These are phyloP conservation scores for Criorhina ranunculi DNA, from an alignment of 2,888 invertebrate genomes.

Conservation along the genomic window DNA sequence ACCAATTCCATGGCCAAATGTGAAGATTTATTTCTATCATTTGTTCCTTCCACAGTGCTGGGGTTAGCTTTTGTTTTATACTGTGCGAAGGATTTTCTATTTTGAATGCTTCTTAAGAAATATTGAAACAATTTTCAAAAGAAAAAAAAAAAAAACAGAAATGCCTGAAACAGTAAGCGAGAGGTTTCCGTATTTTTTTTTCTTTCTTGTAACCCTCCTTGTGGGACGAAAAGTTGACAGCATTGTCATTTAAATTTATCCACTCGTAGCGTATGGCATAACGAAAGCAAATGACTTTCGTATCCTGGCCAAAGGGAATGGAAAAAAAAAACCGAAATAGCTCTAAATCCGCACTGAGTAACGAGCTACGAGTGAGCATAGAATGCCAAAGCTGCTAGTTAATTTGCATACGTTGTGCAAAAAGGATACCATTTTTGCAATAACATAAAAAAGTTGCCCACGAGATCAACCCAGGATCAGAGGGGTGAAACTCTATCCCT, in stretches of 20 bases:
- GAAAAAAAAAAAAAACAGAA: conserved; percentile 14
- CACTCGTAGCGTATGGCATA: conserved; percentile 42
- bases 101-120: conserved; percentile 13
- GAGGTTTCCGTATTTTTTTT: background rate
- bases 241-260: conserved; percentile 72
- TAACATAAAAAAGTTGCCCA: conserved; percentile 45
- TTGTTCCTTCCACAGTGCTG: conserved; percentile 78
- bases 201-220: background rate
- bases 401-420: conserved; percentile 71
- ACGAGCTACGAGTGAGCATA: conserved; percentile 41
- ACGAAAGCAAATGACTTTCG: conserved; percentile 67
- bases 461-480: conserved; percentile 45
- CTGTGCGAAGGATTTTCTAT: conserved; percentile 25
- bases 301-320: conserved; percentile 46
- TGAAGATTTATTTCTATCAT: conserved; percentile 82
- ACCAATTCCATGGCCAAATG: conserved; percentile 68
- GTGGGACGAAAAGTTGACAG: conserved; percentile 57
- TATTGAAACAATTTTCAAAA: conserved; percentile 31
- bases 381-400: conserved; percentile 60
- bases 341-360: conserved; percentile 61
- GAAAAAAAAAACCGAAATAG: conserved; percentile 1
- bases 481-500: conserved; percentile 72
- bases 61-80: conserved; percentile 22
- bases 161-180: conserved; percentile 5
- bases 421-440: conserved; percentile 65